Evolutionary conservation across 2,113 vertebrate genomes (phyloP), one percentile per base, ranked within the genome.

Genomic region (Garra rufa): DNA sequence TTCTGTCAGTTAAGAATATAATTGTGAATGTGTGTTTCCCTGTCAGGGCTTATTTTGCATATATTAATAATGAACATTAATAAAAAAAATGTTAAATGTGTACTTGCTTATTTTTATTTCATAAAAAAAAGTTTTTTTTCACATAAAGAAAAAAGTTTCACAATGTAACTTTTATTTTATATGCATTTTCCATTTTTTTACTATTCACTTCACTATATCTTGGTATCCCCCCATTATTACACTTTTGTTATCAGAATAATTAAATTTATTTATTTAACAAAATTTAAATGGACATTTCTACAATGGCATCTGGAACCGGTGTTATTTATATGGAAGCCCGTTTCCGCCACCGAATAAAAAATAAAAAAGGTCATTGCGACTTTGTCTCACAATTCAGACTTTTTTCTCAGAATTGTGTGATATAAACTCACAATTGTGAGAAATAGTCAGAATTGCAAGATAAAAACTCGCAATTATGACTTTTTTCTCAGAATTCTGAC

Each of bases 1-100:
- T 57, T 83, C 14, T 73, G 52, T 61, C 41, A 78, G 50, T 63
- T n/a, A 34, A 43, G 21, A 28, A n/a, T 28, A 61, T 74, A 28
- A 43, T 15, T 7, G 2, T 57, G 11, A 26, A 11, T n/a, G 44
- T 38, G 50, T 74, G 6, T 83, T 69, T 69, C 9, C 9, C 4
- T 21, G 17, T 69, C 30, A 67, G 30, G 30, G 63, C 17, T 55
- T 55, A n/a, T n/a, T 9, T 55, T 55, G 52, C 52, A 55, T 9
- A 41, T 69, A 19, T 34, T 65, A 30, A 2, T 63, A 28, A 7
- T 63, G 28, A 65, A 52, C 7, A 52, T 19, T 65, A 38, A 67
- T 67, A 21, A 19, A 4, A 67, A 38, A 15, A 38, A 67, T 34
- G 1, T 69, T 3, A 67, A 34, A 67, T 17, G 28, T 34, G 8